These are phyloP conservation scores for Aquatica leii DNA, from an alignment of 2,888 invertebrate species.

Conservation along the genomic window DNA sequence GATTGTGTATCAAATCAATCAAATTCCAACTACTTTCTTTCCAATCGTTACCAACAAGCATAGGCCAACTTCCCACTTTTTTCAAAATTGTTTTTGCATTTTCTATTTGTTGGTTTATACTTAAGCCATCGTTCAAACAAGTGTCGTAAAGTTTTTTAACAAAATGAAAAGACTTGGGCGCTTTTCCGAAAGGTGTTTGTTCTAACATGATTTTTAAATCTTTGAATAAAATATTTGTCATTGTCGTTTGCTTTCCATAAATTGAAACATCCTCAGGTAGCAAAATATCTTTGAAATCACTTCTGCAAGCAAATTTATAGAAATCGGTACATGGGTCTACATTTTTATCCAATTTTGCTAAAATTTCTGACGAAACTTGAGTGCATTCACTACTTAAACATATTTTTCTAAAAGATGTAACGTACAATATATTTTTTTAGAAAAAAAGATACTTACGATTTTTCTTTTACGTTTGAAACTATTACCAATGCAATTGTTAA, in stretches of 20 bases:
- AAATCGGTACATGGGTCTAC: constrained; percentile 21
- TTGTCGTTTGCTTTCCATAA: background rate
- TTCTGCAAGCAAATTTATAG: constrained; percentile 27
- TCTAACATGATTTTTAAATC: no score
- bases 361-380: background rate
- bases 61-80: no score
- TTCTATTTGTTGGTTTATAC: no score
- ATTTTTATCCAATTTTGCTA: constrained; percentile 13
- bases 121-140: no score
- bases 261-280: background rate
- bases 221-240: no score
- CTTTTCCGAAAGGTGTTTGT: no score
- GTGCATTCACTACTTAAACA: background rate
- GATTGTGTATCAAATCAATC: no score
- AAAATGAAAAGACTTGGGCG: no score
- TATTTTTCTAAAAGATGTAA: background rate
- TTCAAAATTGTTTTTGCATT: no score
- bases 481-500: background rate
- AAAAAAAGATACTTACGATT: background rate
- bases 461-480: background rate
- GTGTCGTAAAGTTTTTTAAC: no score
- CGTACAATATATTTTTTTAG: background rate
- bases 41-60: no score
- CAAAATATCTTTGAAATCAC: background rate
- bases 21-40: no score